Evolutionary conservation across 2,888 invertebrate species (phyloP), one percentile per base, ranked within the genome.

Genomic region (Stenodera caucasica): DNA sequence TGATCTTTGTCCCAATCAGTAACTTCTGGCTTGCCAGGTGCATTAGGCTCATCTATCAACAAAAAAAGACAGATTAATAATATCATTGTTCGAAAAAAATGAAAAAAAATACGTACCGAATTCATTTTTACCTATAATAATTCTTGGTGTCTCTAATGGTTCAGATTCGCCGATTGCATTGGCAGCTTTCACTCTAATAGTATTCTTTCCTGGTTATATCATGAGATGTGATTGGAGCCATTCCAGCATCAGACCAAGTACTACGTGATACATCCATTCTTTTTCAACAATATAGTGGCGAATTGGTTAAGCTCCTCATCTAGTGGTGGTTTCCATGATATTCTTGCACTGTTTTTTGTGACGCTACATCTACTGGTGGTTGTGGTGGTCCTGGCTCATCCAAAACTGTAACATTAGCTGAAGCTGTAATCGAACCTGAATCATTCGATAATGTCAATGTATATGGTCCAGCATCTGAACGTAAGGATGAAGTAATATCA

Each of bases 221-320:
- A 77, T 92, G 91, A 12, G 88, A 88, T 2, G 91, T 82, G 71
- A 87, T 86, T 30, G 89, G 89, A 69, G 92, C 90, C 91, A 94
- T 93, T 35, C 94, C 94, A 67, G 93, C 94, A 78, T 94, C 94
- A 9, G 93, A 90, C 97, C 97, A 97, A 5, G 94, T 94, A 51
- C 97, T 97, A 61, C 97, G 89, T 0, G 94, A 89, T 4, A 95
- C 85, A 77, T 99, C 98, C 95, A 97, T 96, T n/a, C n/a, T 82
- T 98, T 99, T 79, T 99, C 98, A 58, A 99, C 89, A 53, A 95
- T 84, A 76, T 97, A 97, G 78, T 97, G 96, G 2, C 95, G 84
- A 72, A 99, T 94, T 35, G 96, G 95, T 58, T 93, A 92, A 37
- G 98, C 98, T 68, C 98, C 98, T 98, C 96, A 75, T 98, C 96